Conservation (phyloP, 2,888 invertebrate genomes). For the Rhyacophila evoluta region DNA sequence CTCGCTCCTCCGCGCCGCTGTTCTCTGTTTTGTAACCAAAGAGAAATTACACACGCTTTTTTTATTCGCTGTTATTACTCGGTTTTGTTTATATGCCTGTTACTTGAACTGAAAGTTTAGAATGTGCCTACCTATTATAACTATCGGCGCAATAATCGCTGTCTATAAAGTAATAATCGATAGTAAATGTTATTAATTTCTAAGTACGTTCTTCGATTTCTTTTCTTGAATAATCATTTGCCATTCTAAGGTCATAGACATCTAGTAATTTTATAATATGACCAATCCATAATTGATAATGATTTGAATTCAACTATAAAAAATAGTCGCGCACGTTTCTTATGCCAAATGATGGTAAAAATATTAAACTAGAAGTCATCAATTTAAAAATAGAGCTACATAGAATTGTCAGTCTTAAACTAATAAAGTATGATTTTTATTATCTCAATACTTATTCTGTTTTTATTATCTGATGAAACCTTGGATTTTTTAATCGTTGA, state of each 20-base stretch:
- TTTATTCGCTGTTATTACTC: not conserved
- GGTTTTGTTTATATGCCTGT: conserved; percentile 9
- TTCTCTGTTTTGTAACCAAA: conserved; percentile 42
- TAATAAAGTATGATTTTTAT: too few relatives aligned
- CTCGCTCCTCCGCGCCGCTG: conserved; percentile 32
- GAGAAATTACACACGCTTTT: conserved; percentile 49
- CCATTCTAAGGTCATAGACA: not conserved
- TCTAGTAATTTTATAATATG: not conserved
- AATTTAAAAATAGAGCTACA: too few relatives aligned
- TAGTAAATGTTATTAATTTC: not conserved
- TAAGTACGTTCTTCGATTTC: not conserved
- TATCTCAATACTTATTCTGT: too few relatives aligned
- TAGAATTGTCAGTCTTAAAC: too few relatives aligned
- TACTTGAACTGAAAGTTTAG: not conserved
- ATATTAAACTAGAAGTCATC: too few relatives aligned
- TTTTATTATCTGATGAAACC: too few relatives aligned
- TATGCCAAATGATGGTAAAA: too few relatives aligned
- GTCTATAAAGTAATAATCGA: not conserved
- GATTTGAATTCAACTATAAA: too few relatives aligned
- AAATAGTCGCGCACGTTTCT: too few relatives aligned
- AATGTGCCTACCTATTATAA: not conserved
- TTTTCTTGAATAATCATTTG: not conserved
- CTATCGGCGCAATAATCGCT: not conserved
- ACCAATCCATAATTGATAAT: not conserved
- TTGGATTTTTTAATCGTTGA: too few relatives aligned